Evolutionary conservation across 2,888 invertebrate species (phyloP), one percentile per base, ranked within the genome.

Genomic region (Mesodorylaimus sp.): DNA sequence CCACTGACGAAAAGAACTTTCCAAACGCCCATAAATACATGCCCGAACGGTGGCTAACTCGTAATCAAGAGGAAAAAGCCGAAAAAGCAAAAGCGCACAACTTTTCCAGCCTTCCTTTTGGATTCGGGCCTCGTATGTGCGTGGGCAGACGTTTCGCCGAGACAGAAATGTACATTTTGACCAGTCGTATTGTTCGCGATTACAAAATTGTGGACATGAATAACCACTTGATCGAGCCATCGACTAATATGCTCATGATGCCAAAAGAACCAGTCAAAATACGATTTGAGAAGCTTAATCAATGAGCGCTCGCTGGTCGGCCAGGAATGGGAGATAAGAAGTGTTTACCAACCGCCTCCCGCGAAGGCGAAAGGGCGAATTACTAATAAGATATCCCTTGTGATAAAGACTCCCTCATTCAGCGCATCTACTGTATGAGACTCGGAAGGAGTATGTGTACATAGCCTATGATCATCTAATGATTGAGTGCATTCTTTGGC

Each of bases 81-180:
- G 32, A 32, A 7, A 32, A 32, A 32, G 32, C 32, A 7, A 32
- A 32, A 7, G 16, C 32, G 16, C 7, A 32, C 7, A 7, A 16
- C 16, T 32, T 32, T 16, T 10, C 32, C 10, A 32, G 32, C 16
- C 32, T 32, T 7, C 32, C 32, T 10, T 32, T 32, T 16, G 32
- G 32, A 32, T 32, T 32, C 32, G 32, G 32, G 16, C 32, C 32
- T 7, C 7, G 32, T 10, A 16, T 7, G 7, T 32, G 32, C 16
- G 32, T 32, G 10, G 32, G 32, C 16, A 7, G 32, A 32, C 32
- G 32, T 7, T 32, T 32, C 10, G 32, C 32, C 32, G 32, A 32
- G 16, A 10, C 16, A 16, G 32, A 32, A 32, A 32, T 32, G 7
- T 32, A 32, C 16, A 16, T 32, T 0, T 79, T 32, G 16, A 32